Evolutionary conservation across 2,888 invertebrate species (phyloP).

Genomic region (Apamea crenata): DNA sequence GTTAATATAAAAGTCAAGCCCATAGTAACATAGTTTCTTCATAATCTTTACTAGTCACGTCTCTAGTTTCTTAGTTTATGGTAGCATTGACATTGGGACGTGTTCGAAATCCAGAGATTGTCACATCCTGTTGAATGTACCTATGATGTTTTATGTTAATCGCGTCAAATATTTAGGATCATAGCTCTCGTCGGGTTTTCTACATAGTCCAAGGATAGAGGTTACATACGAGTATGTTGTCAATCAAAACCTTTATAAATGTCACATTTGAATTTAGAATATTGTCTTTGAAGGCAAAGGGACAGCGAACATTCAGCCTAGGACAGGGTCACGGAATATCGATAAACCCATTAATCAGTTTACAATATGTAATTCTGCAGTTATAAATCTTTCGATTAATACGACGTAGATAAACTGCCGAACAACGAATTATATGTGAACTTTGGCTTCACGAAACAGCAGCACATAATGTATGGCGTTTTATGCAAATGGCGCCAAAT

Average conservation of each 20-base stretch:
- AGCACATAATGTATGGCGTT: constrained; percentile 35
- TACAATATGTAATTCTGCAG: constrained; percentile 12
- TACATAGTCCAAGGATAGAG: constrained; percentile 17
- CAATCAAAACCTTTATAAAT: constrained; percentile 4
- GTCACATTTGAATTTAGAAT: constrained; percentile 11
- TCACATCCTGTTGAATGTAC: constrained; percentile 64
- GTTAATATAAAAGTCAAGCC: constrained; percentile 3
- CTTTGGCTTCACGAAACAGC: constrained; percentile 34
- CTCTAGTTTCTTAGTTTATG: constrained; percentile 63
- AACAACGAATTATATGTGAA: constrained; percentile 34
- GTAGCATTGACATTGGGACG: constrained; percentile 68
- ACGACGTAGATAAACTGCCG: constrained; percentile 18
- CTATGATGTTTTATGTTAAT: constrained; percentile 49
- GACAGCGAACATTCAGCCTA: constrained; percentile 2
- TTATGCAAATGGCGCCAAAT: constrained; percentile 64
- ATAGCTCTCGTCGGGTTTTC: constrained; percentile 12
- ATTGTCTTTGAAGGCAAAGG: constrained; percentile 29
- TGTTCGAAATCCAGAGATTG: constrained; percentile 62
- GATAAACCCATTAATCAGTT: constrained; percentile 38
- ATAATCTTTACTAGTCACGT: constrained; percentile 67
- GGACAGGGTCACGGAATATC: constrained; percentile 19
- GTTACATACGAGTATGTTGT: constrained; percentile 26
- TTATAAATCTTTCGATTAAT: constrained; percentile 39
- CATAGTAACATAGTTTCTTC: constrained; percentile 44
- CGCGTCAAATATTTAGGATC: constrained; percentile 27